Conservation (phyloP, 2,113 vertebrate genomes). For the Lepisosteus oculatus region DNA sequence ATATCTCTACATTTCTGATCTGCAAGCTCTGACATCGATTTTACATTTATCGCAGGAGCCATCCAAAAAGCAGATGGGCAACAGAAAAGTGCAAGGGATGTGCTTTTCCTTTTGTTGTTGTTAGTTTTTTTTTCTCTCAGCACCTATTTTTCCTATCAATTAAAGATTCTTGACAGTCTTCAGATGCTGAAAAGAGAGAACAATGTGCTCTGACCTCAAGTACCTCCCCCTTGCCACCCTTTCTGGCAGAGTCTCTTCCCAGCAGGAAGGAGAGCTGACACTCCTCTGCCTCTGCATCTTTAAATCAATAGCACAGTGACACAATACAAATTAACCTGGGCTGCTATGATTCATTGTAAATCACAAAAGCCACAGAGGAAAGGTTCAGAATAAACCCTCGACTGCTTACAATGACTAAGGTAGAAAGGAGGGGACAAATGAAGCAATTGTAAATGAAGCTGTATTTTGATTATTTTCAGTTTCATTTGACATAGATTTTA, state of each 20-base stretch:
- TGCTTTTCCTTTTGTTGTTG: slow-evolving; percentile 21
- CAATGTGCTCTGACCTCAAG: slow-evolving; percentile 74
- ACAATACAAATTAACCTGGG: slow-evolving; percentile 65
- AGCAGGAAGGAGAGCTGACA: slow-evolving; percentile 66
- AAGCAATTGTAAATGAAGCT: slow-evolving; percentile 26
- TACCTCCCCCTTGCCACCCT: slow-evolving; percentile 59
- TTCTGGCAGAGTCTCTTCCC: slow-evolving; percentile 68
- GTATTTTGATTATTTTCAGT: slow-evolving; percentile 38
- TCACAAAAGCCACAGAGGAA: no score
- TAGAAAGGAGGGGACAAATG: slow-evolving; percentile 1
- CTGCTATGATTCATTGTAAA: slow-evolving; percentile 57
- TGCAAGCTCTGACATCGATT: not conserved
- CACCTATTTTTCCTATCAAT: slow-evolving; percentile 55
- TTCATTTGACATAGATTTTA: slow-evolving; percentile 35
- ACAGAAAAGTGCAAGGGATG: slow-evolving; percentile 7
- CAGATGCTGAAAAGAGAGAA: slow-evolving; percentile 54
- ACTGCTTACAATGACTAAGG: not conserved
- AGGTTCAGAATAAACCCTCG: not conserved
- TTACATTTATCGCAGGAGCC: not conserved
- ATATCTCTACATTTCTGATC: no score
- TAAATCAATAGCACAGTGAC: slow-evolving; percentile 70
- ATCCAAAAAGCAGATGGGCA: not conserved
- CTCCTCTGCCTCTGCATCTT: slow-evolving; percentile 48
- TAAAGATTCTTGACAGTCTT: slow-evolving; percentile 55
- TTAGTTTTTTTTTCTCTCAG: slow-evolving; percentile 25